Evolutionary conservation across 2,797 vertebrate species (phyloP).

Genomic region (Chromis chromis): DNA sequence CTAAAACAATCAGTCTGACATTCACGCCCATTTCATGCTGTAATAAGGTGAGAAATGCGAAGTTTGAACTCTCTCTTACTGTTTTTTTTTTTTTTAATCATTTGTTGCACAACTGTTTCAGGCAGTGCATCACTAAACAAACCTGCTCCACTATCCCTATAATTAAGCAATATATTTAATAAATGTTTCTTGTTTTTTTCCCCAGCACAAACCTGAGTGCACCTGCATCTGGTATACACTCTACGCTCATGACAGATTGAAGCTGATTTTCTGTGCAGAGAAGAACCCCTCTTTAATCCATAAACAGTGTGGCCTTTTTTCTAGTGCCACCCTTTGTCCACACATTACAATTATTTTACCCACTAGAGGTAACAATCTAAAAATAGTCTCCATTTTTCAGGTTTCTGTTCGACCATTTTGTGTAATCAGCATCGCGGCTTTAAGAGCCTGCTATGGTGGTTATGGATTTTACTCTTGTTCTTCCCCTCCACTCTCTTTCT

Average conservation of each 20-base stretch:
- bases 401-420: not conserved
- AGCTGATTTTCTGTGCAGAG: not conserved
- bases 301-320: not conserved
- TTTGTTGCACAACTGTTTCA: too few species aligned
- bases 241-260: not conserved
- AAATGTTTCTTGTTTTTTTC: too few species aligned
- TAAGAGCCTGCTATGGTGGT: not conserved
- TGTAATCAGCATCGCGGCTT: not conserved
- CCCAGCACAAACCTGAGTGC: not conserved
- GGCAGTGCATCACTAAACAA: too few species aligned
- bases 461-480: conserved; percentile 17
- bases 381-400: not conserved
- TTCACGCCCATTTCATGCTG: not conserved
- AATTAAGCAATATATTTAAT: too few species aligned
- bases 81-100: too few species aligned
- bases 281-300: not conserved
- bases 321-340: not conserved
- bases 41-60: not conserved
- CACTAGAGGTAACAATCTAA: not conserved
- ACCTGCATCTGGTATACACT: not conserved
- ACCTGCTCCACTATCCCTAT: too few species aligned
- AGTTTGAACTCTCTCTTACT: not conserved
- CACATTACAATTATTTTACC: not conserved
- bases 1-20: conserved; percentile 1
- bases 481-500: not conserved